Evolutionary conservation across 2,888 invertebrate genomes (phyloP).

Genomic region (Synanthedon tipuliformis): DNA sequence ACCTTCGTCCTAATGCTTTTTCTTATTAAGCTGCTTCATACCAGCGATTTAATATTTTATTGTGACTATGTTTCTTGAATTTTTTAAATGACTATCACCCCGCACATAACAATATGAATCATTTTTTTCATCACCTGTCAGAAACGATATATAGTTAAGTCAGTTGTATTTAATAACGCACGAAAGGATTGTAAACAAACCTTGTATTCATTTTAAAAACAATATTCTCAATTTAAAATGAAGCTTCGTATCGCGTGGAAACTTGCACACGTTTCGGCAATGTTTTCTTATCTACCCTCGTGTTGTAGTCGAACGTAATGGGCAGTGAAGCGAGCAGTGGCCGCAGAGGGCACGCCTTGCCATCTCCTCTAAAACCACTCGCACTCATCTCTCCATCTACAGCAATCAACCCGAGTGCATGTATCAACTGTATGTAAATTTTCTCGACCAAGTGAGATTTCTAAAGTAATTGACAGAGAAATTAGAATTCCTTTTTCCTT

Average conservation of each 20-base stretch:
- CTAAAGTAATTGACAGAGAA: constrained; percentile 55
- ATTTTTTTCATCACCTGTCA: too few species aligned
- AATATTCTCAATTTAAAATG: not conserved
- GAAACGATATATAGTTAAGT: too few species aligned
- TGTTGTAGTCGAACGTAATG: not conserved
- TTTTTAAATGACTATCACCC: too few species aligned
- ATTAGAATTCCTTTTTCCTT: constrained; percentile 27
- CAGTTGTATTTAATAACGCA: not conserved
- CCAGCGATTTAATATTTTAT: too few species aligned
- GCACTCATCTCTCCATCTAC: constrained; percentile 16
- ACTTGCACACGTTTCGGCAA: constrained; percentile 3
- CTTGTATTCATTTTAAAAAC: not conserved
- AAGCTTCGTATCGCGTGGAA: constrained; percentile 1
- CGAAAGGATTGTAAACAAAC: not conserved
- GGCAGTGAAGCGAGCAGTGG: constrained; percentile 12
- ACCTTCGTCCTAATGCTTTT: too few species aligned
- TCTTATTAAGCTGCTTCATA: too few species aligned
- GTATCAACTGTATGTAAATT: constrained; percentile 38
- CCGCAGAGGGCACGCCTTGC: constrained; percentile 10
- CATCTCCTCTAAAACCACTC: constrained; percentile 11
- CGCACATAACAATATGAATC: too few species aligned
- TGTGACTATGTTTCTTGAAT: too few species aligned
- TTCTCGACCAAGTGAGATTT: constrained; percentile 33
- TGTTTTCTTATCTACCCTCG: constrained; percentile 2
- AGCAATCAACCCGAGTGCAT: constrained; percentile 52